Evolutionary conservation across 2,113 vertebrate species (phyloP).

Genomic region (Triplophysa siluroides): DNA sequence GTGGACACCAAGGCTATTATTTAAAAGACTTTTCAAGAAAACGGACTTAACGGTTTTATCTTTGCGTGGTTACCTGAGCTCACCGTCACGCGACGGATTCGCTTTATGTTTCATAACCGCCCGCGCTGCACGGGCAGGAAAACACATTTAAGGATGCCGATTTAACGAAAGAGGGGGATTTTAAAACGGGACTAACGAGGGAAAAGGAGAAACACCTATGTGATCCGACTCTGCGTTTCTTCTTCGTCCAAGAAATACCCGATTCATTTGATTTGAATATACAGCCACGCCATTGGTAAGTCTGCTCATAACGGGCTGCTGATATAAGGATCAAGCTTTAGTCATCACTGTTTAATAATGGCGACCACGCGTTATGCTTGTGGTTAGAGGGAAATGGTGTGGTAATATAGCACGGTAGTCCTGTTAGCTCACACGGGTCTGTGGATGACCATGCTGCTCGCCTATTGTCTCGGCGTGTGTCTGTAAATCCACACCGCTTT

Average conservation of each 20-base stretch:
- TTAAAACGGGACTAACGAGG: background rate
- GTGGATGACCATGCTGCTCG: constrained; percentile 32
- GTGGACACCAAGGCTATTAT: constrained; percentile 24
- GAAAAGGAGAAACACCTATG: constrained; percentile 21
- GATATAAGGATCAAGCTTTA: background rate
- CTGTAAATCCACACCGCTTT: constrained; percentile 4
- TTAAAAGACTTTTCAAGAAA: background rate
- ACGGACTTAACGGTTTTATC: constrained; percentile 14
- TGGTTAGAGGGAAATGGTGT: background rate
- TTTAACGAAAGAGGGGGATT: constrained; percentile 25
- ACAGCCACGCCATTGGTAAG: constrained; percentile 42
- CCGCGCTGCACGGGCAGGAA: constrained; percentile 30
- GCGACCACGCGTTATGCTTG: background rate
- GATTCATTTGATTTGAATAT: constrained; percentile 21
- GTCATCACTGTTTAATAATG: background rate
- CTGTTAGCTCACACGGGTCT: background rate
- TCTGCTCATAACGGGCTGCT: background rate
- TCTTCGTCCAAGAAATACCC: background rate
- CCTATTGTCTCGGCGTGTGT: constrained; percentile 40
- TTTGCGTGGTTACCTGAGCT: constrained; percentile 31
- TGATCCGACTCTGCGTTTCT: background rate
- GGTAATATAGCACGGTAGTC: background rate
- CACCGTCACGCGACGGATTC: constrained; percentile 28
- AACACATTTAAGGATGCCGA: constrained; percentile 45
- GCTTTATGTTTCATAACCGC: constrained; percentile 37